phyloP scores from a whole-genome alignment of 2,113 vertebrate species.

The Macaca nemestrina region DNA sequence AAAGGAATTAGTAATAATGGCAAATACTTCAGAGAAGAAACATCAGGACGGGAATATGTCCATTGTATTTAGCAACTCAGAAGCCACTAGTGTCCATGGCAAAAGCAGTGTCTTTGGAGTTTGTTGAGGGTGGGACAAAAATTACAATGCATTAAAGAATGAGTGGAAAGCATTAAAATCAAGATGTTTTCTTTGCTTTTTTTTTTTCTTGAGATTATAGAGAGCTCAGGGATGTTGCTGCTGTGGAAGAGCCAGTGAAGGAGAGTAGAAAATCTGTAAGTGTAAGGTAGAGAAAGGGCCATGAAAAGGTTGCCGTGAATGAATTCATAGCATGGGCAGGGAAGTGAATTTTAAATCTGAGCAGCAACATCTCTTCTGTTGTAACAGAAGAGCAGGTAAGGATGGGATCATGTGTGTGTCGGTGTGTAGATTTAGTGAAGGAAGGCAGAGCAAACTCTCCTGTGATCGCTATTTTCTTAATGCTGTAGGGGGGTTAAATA shows the following conservation, averaged over 20 bases:
- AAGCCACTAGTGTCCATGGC: neutral
- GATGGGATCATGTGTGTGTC: neutral
- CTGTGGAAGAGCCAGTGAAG: neutral
- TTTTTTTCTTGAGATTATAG: neutral
- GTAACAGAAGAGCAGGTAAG: neutral
- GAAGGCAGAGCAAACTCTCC: neutral
- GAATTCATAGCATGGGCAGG: neutral
- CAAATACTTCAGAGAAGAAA: neutral
- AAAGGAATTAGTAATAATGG: neutral
- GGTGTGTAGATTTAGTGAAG: neutral
- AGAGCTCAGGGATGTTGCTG: neutral
- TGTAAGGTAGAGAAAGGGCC: neutral
- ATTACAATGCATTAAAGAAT: neutral
- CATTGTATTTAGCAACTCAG: neutral
- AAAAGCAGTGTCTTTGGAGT: neutral
- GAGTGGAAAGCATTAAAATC: constrained; percentile 11
- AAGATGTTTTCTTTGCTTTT: too few species aligned
- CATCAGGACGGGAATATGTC: neutral
- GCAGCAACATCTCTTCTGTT: neutral
- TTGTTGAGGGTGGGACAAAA: neutral
- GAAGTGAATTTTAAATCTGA: neutral
- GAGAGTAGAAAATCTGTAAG: neutral
- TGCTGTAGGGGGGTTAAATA: neutral
- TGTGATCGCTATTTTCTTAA: neutral
- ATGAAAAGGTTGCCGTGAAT: neutral